phyloP scores from a whole-genome alignment of 1,140 invertebrate genomes.

The Liolophura sinensis region DNA sequence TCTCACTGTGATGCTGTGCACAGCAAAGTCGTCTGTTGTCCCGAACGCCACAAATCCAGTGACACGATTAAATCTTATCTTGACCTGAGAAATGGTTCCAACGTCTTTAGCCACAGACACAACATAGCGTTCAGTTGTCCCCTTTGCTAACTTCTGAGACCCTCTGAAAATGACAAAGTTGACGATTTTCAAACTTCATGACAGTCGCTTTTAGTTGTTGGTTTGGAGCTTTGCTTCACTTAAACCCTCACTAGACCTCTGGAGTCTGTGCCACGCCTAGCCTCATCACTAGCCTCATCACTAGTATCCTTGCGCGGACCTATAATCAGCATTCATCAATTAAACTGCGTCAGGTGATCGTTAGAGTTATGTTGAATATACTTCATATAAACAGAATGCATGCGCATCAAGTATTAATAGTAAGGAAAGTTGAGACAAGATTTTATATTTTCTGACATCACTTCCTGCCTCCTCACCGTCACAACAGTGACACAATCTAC shows the following conservation, averaged over 20 bases:
- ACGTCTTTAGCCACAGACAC: slow-evolving; percentile 20
- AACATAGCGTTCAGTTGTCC: slow-evolving; percentile 22
- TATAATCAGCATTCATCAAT: no score
- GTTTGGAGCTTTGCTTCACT: no score
- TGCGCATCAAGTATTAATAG: no score
- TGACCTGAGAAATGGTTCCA: slow-evolving; percentile 20
- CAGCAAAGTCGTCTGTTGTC: slow-evolving; percentile 15
- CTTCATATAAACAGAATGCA: no score
- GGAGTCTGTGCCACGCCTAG: background rate
- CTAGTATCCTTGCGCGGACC: background rate
- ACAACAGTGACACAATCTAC: no score
- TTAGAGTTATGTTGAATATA: no score
- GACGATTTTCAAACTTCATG: background rate
- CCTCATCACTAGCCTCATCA: background rate
- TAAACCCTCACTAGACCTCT: background rate
- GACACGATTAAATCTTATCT: slow-evolving; percentile 21
- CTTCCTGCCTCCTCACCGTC: no score
- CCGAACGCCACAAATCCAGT: slow-evolving; percentile 9
- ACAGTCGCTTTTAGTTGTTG: background rate
- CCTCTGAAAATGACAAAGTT: slow-evolving; percentile 12
- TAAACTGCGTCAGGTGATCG: no score
- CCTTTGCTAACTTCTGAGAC: slow-evolving; percentile 14
- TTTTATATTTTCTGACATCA: no score
- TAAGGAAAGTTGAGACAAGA: no score
- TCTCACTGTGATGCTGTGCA: slow-evolving; percentile 20